A percentile compares a stretch with the other conserved stretches of the same genome.
Evolutionary conservation across 2,113 vertebrate species (phyloP).

Genomic region (Murina feae): DNA sequence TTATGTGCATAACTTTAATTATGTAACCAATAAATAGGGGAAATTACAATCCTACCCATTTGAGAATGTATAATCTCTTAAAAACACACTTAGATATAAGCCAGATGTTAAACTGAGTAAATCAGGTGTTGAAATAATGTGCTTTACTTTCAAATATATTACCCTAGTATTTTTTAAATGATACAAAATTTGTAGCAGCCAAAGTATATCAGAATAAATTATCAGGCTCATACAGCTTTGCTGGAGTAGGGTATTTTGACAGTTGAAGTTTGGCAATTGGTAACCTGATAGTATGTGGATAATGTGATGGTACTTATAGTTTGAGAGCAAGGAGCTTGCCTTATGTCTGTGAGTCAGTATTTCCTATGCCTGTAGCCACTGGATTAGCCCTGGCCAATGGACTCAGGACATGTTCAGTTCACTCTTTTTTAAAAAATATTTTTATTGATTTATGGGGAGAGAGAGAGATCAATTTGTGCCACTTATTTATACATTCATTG

Average conservation of each 20-base stretch:
- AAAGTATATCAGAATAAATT: neutral
- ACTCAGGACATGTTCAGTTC: neutral
- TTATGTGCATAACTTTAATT: conserved; percentile 43
- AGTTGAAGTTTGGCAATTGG: neutral
- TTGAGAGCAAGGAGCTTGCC: neutral
- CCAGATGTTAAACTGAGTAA: conserved; percentile 65
- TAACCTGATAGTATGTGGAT: neutral
- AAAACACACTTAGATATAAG: conserved; percentile 53
- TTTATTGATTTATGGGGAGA: no score
- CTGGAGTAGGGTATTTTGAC: neutral
- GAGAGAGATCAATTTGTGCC: no score
- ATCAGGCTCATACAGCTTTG: neutral
- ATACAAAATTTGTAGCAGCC: neutral
- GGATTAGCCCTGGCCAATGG: neutral
- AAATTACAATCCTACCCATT: conserved; percentile 60
- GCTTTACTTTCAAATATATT: conserved; percentile 50
- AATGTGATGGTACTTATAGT: neutral
- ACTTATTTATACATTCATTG: no score
- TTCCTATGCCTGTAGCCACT: neutral
- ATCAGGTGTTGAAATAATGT: conserved; percentile 62
- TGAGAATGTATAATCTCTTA: conserved; percentile 47
- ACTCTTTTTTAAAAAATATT: neutral
- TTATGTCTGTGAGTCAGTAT: neutral
- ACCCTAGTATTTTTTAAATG: conserved; percentile 48
- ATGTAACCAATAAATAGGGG: conserved; percentile 20